Evolutionary conservation across 2,888 invertebrate genomes (phyloP), one percentile per base, ranked within the genome.

Genomic region (Beris morrisii): DNA sequence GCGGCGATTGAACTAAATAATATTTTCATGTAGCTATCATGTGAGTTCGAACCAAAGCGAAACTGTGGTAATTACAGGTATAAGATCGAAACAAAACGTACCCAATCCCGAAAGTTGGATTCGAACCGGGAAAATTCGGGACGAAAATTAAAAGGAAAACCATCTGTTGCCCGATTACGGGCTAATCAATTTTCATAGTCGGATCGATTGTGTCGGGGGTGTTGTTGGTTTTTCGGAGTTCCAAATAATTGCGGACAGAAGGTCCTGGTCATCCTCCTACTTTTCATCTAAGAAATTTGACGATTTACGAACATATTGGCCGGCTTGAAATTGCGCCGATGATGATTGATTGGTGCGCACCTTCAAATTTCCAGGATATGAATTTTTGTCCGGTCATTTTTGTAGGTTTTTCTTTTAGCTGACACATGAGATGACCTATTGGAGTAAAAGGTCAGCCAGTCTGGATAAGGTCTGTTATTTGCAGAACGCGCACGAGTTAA

Each of bases 91-190:
- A 22, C 22, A 22, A 22, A 22, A 22, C 22, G 22, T 22, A 38
- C 38, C 38, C 9, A 9, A 7, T 9, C 38, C 7, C 38, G 5
- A 15, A 48, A 48, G 12, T 48, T 48, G 48, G 6, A 15, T 12
- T 48, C 12, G 5, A 12, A 15, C 22, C 15, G 15, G 53, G 28
- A 28, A 15, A 53, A 15, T 22, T 22, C 22, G 7, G 38, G 22
- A 43, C 12, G 48, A 43, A 61, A 66, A 66, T 61, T 66, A 66
- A 54, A 54, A 61, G 61, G 55, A 45, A 66, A 48, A 61, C 61
- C 66, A 66, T 66, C 54, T 66, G 66, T 61, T 61, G 61, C 61
- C 22, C 53, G 61, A 22, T 66, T 61, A 55, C 61, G 43, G 55
- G 55, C 55, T 48, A 66, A 66, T 66, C 66, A 66, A 54, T 54